Evolutionary conservation across 2,113 vertebrate species (phyloP).

Genomic region (Myiopsitta monachus): DNA sequence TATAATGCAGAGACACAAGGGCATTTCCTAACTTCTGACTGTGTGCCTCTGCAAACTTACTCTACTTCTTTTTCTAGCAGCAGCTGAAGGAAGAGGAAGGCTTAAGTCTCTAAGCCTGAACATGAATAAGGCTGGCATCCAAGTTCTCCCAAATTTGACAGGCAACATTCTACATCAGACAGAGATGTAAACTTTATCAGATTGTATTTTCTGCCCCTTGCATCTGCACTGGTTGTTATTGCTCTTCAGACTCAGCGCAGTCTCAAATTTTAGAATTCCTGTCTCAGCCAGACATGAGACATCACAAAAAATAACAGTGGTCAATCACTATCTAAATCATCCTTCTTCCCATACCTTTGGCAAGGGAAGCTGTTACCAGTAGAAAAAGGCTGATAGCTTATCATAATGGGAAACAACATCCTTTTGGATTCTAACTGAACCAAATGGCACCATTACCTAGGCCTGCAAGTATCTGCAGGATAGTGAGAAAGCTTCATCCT

Average conservation of each 20-base stretch:
- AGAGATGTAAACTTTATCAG: neutral
- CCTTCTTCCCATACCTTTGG: neutral
- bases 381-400: neutral
- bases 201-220: neutral
- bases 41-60: neutral
- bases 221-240: neutral
- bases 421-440: neutral
- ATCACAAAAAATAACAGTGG: neutral
- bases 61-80: neutral
- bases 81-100: neutral
- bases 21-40: neutral
- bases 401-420: slow-evolving; percentile 20
- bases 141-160: neutral
- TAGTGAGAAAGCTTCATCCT: neutral
- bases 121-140: neutral
- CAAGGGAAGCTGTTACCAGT: neutral
- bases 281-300: neutral
- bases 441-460: neutral
- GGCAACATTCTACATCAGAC: neutral
- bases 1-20: neutral
- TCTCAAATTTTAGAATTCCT: neutral
- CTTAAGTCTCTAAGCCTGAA: neutral
- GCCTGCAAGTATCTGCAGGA: neutral
- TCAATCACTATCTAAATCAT: neutral
- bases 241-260: neutral